Conservation (phyloP, 2,113 vertebrate genomes). For the Parus major region DNA sequence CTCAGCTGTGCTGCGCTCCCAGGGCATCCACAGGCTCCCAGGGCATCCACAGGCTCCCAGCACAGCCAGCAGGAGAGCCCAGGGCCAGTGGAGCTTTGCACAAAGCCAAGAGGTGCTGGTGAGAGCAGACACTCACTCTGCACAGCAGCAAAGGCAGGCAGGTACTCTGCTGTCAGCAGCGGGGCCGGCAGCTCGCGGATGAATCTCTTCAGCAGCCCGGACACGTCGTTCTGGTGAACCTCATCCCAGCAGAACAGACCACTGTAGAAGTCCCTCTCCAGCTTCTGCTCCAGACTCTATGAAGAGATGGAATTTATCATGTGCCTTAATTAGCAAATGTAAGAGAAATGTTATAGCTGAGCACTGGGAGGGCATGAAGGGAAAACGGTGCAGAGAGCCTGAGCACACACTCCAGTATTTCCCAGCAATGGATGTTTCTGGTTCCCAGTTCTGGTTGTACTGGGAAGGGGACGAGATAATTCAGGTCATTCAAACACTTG, state of each 20-base stretch:
- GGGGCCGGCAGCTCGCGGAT: constrained; percentile 87
- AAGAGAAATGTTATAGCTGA: not conserved
- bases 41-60: not conserved
- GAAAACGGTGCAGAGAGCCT: not conserved
- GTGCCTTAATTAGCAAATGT: not conserved
- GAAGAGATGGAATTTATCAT: not conserved
- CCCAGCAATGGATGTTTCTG: not conserved
- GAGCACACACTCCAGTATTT: not conserved
- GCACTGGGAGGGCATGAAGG: not conserved
- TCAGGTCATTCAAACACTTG: not conserved
- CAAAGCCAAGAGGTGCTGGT: not conserved
- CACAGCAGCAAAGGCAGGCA: constrained; percentile 87
- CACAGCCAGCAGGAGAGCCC: not conserved
- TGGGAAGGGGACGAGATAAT: not conserved
- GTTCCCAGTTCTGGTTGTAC: not conserved
- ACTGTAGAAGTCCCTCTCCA: constrained; percentile 84
- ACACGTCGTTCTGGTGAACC: constrained; percentile 86
- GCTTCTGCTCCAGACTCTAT: constrained; percentile 83
- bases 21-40: fast-evolving
- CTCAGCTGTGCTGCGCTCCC: fast-evolving
- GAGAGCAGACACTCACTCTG: constrained; percentile 76
- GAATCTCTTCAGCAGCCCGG: constrained; percentile 89
- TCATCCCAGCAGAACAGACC: constrained; percentile 85
- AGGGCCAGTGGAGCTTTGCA: not conserved
- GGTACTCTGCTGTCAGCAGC: constrained; percentile 87